A percentile compares a stretch with the other conserved stretches of the same genome.
Evolutionary conservation across 2,888 invertebrate genomes (phyloP).

Genomic region (Melinaea menophilus): DNA sequence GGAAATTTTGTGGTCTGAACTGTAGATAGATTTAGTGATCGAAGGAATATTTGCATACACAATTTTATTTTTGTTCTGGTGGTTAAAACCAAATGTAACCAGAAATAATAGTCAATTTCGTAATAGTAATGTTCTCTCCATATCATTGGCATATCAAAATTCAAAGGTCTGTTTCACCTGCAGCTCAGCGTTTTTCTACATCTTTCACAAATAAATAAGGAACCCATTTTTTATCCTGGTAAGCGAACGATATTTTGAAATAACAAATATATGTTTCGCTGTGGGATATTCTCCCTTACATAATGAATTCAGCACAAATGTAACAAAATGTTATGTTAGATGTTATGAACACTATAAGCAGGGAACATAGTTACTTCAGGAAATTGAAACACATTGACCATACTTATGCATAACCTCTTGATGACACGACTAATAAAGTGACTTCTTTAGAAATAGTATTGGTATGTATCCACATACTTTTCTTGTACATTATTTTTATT

Average conservation of each 20-base stretch:
- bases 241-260: conserved; percentile 4
- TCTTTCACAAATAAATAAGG: conserved; percentile 2
- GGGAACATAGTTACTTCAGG: too few relatives aligned
- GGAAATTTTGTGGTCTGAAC: conserved; percentile 2
- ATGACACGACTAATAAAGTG: too few relatives aligned
- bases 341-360: too few relatives aligned
- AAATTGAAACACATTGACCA: too few relatives aligned
- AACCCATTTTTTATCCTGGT: conserved; percentile 5
- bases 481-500: too few relatives aligned
- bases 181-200: conserved; percentile 3
- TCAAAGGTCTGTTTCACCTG: background rate
- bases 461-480: too few relatives aligned
- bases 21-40: conserved; percentile 8
- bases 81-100: conserved; percentile 10
- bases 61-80: conserved; percentile 9
- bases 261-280: conserved; percentile 3
- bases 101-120: conserved; percentile 10
- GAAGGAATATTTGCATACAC: conserved; percentile 5
- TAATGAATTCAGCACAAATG: conserved; percentile 4
- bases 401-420: too few relatives aligned
- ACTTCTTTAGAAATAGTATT: too few relatives aligned
- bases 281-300: background rate
- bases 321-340: too few relatives aligned
- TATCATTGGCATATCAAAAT: conserved; percentile 5
- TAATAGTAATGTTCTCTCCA: conserved; percentile 10